phyloP scores from a whole-genome alignment of 2,113 vertebrate genomes.

The Nycticebus coucang region DNA sequence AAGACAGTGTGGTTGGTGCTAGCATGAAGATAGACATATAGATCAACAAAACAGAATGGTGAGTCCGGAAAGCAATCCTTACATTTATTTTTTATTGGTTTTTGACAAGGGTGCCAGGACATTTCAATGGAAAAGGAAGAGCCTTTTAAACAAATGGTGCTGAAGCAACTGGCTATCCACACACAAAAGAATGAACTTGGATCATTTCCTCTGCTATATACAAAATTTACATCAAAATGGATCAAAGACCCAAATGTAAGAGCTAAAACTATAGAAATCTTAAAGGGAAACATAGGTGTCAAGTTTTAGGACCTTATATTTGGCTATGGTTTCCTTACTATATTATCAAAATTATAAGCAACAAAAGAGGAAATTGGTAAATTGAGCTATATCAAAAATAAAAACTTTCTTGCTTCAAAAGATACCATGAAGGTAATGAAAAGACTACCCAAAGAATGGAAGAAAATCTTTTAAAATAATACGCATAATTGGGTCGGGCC shows the following conservation, averaged over 20 bases:
- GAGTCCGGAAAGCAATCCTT: not conserved
- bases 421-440: not conserved
- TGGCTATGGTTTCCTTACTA: not conserved
- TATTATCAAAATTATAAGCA: not conserved
- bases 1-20: not conserved
- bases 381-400: not conserved
- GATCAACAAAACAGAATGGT: not conserved
- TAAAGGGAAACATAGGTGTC: not conserved
- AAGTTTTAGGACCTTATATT: constrained; percentile 1
- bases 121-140: not conserved
- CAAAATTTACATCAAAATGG: constrained; percentile 24
- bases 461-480: constrained; percentile 20
- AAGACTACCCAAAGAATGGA: not conserved
- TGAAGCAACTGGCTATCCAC: not conserved
- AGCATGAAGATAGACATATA: not conserved
- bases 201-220: not conserved
- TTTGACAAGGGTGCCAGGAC: not conserved
- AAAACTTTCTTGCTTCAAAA: not conserved
- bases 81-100: not conserved
- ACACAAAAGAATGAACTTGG: not conserved
- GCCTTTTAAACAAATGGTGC: constrained; percentile 4
- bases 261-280: not conserved
- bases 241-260: not conserved
- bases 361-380: not conserved
- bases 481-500: too few species aligned